Evolutionary conservation across 2,113 vertebrate species (phyloP).

Genomic region (Sciurus niger): DNA sequence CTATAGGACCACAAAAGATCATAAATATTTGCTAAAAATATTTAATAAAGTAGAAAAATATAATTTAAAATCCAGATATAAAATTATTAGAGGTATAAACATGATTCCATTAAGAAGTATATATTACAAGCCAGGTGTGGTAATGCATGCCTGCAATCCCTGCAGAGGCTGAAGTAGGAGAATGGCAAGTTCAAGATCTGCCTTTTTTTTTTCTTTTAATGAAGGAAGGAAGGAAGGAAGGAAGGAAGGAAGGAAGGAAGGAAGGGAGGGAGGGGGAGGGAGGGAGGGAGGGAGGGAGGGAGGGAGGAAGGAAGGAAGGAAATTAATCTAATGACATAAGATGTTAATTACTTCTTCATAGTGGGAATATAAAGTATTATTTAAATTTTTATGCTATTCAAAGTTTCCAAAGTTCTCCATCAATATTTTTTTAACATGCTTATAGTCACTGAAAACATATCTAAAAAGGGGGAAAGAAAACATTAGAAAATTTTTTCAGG

Average conservation of each 20-base stretch:
- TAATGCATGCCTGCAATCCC: not conserved
- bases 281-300: too few relatives aligned
- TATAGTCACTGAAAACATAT: not conserved
- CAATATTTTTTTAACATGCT: not conserved
- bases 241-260: too few relatives aligned
- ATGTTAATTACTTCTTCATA: not conserved
- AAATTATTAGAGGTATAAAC: not conserved
- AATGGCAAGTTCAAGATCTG: not conserved
- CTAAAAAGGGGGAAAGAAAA: not conserved
- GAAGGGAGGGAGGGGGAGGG: too few relatives aligned
- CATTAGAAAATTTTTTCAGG: not conserved
- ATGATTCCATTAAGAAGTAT: not conserved
- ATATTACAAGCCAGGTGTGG: not conserved
- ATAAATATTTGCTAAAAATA: not conserved
- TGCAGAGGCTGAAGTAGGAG: not conserved
- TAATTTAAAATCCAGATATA: not conserved
- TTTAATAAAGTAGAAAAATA: constrained; percentile 14
- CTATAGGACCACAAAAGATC: not conserved
- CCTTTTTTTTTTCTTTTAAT: too few relatives aligned
- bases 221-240: not conserved
- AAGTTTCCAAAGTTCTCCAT: not conserved
- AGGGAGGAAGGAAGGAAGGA: too few relatives aligned
- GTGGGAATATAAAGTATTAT: not conserved
- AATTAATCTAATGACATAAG: not conserved
- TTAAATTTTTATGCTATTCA: constrained; percentile 2